Base-by-base conservation (phyloP, 1,140 invertebrate genomes). In the Hypothenemus hampei region DNA sequence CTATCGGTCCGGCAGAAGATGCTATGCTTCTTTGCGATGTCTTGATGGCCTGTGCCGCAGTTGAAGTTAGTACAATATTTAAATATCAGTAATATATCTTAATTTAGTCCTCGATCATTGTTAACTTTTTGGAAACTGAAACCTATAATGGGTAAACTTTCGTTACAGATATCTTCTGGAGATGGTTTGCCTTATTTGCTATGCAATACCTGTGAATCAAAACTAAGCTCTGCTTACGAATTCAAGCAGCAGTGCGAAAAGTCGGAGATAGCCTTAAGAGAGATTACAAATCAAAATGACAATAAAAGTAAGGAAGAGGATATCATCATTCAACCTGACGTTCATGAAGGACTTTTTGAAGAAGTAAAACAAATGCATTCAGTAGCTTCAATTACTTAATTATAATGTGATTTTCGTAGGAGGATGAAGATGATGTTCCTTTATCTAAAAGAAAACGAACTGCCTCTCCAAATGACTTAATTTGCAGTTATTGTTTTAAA, bases 1-100 rank as follows among this genome's bases (percentile, higher is more conserved):
- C 50, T 31, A 50, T 35, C 11, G 52, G 41, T 7, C 35, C 52
- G 47, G 29, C 36, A 16, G 60, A 59, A 13, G 48, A 65, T 44
- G 37, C 71, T 43, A 58, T 77, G 19, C 75, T 77, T 63, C 66
- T 79, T 20, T 73, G 77, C 15, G 75, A 78, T 61, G 78, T 78
- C 74, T 72, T 77, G 48, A 79, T 79, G 77, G 77, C 77, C 63
- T 80, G 78, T 65, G 70, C 77, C 19, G 70, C 74, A 43, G 69
- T 80, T 31, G 74, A 78, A 66, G 78, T 79, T 69, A 72, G 51
- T 35, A 26, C n/a, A n/a, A n/a, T n/a, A n/a, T n/a, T n/a, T n/a
- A n/a, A n/a, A n/a, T n/a, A n/a, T n/a, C n/a, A n/a, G n/a, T n/a
- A n/a, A n/a, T n/a, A n/a, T n/a, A n/a, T n/a, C n/a, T n/a, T n/a